Base-by-base conservation (phyloP, 1,140 invertebrate species). In the Aphaenogaster ashmeadi region DNA sequence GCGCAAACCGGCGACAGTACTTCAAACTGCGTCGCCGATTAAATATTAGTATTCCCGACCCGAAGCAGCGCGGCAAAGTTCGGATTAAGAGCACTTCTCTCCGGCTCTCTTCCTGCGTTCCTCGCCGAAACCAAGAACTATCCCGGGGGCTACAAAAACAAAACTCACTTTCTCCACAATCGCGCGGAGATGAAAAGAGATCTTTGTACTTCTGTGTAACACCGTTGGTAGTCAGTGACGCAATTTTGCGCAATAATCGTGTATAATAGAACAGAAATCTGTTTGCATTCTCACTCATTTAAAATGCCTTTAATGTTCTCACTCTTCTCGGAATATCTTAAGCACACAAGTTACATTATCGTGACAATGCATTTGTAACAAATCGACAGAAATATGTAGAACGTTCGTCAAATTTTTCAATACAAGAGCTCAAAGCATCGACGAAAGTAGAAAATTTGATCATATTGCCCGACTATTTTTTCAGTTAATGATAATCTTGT, bases 41-140 rank as follows among this genome's bases (percentile, higher is more conserved):
- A 84, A 84, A 84, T 75, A 84, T 84, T 84, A 84, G 80, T 84
- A 84, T 84, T 84, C 41, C 80, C 69, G 67, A 84, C 69, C 41
- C 80, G 80, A 84, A 71, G 80, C 80, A 84, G 33, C 69, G 33
- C 69, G 54, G 62, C 80, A n/a, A 84, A 84, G 69, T 84, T 84
- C 69, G 80, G 80, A 75, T 84, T 84, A 84, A 75, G 80, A 84
- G 69, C 69, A 84, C 80, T 75, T 60, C 41, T 79, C 50, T n/a
- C 52, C 64, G 64, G 36, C 33, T 79, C 41, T 78, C 56, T 38
- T 56, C 18, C n/a, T 3, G 44, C 77, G 58, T 81, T 56, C n/a
- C 38, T 38, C 69, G n/a, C 80, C 80, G 80, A 84, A 84, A 84
- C 80, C 62, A 84, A 84, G 80, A 84, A 84, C 80, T 75, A 74